phyloP scores from a whole-genome alignment of 1,140 invertebrate genomes.

The Zaprionus ghesquierei region DNA sequence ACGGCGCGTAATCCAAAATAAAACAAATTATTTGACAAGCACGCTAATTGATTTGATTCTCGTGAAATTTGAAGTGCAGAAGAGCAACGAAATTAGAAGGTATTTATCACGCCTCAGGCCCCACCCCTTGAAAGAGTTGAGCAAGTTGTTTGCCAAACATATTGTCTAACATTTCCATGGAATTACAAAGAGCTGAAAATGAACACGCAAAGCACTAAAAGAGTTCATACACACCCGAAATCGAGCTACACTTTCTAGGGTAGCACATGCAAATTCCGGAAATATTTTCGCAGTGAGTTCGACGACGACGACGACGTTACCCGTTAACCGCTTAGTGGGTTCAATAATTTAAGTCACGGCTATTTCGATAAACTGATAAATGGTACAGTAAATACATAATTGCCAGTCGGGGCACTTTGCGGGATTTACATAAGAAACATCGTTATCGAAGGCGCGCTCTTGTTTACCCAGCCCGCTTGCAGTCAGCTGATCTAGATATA shows the following conservation, averaged over 20 bases:
- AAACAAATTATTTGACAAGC: slow-evolving; percentile 73
- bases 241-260: not conserved
- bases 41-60: slow-evolving; percentile 74
- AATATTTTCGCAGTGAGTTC: slow-evolving; percentile 36
- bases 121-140: not conserved
- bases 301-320: too few relatives aligned
- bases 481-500: slow-evolving; percentile 22
- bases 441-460: not conserved
- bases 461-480: not conserved
- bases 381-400: slow-evolving; percentile 28
- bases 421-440: slow-evolving; percentile 24
- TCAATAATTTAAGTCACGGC: slow-evolving; percentile 32
- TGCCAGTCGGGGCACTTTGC: slow-evolving; percentile 8
- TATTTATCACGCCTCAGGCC: slow-evolving; percentile 4
- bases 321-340: slow-evolving; percentile 7
- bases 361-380: slow-evolving; percentile 35
- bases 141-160: not conserved
- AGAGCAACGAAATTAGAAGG: not conserved
- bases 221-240: too few relatives aligned
- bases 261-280: slow-evolving; percentile 42
- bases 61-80: slow-evolving; percentile 36
- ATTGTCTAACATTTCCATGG: not conserved
- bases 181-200: not conserved
- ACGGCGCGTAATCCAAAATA: slow-evolving; percentile 66
- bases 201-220: not conserved